Percentiles rank a stretch among this genome's conserved stretches.
These are phyloP conservation scores for Pelusios castaneus DNA, from an alignment of 2,113 vertebrate genomes.

Conservation along the genomic window DNA sequence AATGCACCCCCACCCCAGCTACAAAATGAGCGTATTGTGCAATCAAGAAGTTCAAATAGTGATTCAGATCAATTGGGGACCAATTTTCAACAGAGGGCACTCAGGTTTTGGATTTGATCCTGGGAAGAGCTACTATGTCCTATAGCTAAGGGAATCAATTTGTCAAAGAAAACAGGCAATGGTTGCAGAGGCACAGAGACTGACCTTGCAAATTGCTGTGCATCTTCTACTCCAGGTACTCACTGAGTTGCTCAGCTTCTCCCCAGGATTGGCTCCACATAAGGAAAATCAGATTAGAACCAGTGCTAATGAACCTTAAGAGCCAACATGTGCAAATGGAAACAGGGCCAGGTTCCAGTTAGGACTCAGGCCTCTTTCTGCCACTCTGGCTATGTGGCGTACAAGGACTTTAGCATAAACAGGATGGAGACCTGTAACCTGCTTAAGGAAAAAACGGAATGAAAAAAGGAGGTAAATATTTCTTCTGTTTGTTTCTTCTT, in stretches of 20 bases:
- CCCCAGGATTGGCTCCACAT: neutral
- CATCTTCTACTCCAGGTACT: neutral
- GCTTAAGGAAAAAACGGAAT: neutral
- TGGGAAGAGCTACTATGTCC: neutral
- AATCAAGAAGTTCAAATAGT: accelerated
- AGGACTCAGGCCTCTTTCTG: neutral
- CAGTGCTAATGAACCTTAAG: neutral
- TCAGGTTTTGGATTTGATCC: accelerated
- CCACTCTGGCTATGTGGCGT: accelerated
- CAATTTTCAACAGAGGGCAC: neutral
- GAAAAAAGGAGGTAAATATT: neutral
- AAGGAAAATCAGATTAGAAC: neutral
- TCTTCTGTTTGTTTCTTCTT: neutral
- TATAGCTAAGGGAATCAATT: accelerated
- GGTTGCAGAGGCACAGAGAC: neutral
- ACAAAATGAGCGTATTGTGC: accelerated
- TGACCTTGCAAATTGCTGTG: neutral
- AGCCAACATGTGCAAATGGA: neutral
- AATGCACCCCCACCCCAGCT: neutral
- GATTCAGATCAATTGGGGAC: neutral
- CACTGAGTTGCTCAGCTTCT: neutral
- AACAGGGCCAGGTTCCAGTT: neutral
- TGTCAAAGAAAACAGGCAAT: neutral
- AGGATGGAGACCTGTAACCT: neutral
- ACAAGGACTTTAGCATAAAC: neutral